Base-by-base conservation (phyloP, 2,113 vertebrate species). In the Malaclemys terrapin region DNA sequence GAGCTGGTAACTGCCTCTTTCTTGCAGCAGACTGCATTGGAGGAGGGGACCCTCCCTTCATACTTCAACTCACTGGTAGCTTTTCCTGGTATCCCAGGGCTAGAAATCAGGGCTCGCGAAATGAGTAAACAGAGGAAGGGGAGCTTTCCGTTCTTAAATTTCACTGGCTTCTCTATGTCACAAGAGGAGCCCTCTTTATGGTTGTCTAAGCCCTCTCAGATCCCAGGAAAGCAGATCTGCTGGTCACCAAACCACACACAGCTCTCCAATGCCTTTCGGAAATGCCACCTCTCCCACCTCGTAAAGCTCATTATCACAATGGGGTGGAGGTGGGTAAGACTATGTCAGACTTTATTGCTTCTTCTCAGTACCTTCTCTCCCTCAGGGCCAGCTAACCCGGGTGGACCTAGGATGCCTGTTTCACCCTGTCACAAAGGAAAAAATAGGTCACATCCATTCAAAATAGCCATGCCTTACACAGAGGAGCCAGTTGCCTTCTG, bases 341-440 rank as follows among this genome's bases (percentile, higher is more conserved):
- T 10, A 16, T 75, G 91, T 75, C 27, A 56, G 14, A 8, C 50
- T 62, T 72, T 88, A 27, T 87, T 52, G 5, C 31, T 65, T 16
- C 3, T 14, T 24, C 4, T 1, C 54, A 0, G 0, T 96, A 99
- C 99, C 99, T 99, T 99, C 25, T 47, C 76, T 96, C 99, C 99
- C 88, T 97, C 92, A 2, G 95, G 93, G 82, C 99, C 99, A 0
- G 98, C 96, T 0, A 69, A 88, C 29, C 99, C 99, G 42, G 93
- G 90, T 54, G 90, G 59, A 89, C 99, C 99, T 65, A 1, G 94
- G 35, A 93, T 94, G 53, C 99, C 99, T 0, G 31, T 85, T 10
- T 65, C 91, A 1, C 97, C 98, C 98, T 98, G 95, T 80, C 19
- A 11, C 11, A 72, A 88, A 54, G 57, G 91, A 52, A 97, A 88